Evolutionary conservation across 2,888 invertebrate genomes (phyloP).

Genomic region (Drosophila neoperkinsi): DNA sequence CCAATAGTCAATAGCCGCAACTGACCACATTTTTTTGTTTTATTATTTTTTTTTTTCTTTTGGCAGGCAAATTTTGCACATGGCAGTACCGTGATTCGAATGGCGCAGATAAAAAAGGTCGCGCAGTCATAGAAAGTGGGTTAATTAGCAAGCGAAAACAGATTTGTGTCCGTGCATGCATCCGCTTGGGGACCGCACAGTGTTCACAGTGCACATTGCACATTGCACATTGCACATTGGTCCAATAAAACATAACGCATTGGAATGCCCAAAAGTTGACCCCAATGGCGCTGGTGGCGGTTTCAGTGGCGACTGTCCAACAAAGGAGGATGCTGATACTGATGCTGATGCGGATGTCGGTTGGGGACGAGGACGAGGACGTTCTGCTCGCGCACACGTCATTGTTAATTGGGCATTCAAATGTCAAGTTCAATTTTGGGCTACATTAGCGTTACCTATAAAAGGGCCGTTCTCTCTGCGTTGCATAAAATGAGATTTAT

Average conservation of each 20-base stretch:
- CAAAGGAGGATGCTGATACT: background rate
- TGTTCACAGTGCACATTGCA: background rate
- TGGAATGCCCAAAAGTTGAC: slow-evolving; percentile 71
- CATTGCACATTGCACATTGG: slow-evolving; percentile 35
- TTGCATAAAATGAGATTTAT: slow-evolving; percentile 83
- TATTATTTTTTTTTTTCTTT: slow-evolving; percentile 39
- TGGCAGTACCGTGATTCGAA: slow-evolving; percentile 54
- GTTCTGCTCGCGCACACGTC: slow-evolving; percentile 63
- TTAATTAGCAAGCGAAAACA: slow-evolving; percentile 57
- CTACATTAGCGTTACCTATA: slow-evolving; percentile 85
- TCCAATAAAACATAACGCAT: slow-evolving; percentile 77
- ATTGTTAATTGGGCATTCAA: slow-evolving; percentile 85
- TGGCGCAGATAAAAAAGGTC: slow-evolving; percentile 66
- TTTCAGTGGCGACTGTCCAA: slow-evolving; percentile 27
- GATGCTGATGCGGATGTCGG: slow-evolving; percentile 18
- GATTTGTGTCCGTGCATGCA: slow-evolving; percentile 7
- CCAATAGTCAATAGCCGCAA: slow-evolving; percentile 17
- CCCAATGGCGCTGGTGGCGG: slow-evolving; percentile 45
- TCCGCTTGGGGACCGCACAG: slow-evolving; percentile 31
- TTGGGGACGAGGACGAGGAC: slow-evolving; percentile 34
- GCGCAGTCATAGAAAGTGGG: slow-evolving; percentile 68
- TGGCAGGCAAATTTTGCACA: slow-evolving; percentile 65
- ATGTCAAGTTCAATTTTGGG: slow-evolving; percentile 85
- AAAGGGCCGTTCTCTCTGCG: slow-evolving; percentile 79
- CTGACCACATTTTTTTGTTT: slow-evolving; percentile 37